Percentiles rank a stretch among this genome's conserved stretches.
These are phyloP conservation scores for Lottia gigantea DNA, from an alignment of 2,888 invertebrate species.

Conservation along the genomic window DNA sequence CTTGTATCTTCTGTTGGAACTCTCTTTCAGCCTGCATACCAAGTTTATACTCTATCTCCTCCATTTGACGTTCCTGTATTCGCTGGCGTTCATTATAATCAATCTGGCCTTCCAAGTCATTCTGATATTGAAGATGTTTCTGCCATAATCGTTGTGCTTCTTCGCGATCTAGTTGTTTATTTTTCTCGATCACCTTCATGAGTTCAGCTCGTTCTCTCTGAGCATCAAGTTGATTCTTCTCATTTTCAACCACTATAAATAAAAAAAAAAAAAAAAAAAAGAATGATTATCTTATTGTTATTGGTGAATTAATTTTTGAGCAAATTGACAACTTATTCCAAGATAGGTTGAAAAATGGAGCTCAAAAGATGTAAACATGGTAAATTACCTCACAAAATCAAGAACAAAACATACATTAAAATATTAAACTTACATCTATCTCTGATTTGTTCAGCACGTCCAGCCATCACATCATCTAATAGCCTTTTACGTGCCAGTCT, in stretches of 20 bases:
- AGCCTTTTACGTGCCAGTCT: constrained; percentile 61
- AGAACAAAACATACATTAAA: no score
- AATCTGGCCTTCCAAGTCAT: constrained; percentile 63
- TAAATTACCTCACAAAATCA: no score
- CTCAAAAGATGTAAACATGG: no score
- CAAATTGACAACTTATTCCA: no score
- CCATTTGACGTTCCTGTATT: constrained; percentile 49
- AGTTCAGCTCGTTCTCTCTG: constrained; percentile 53
- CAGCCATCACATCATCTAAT: constrained; percentile 60
- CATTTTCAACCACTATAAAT: constrained; percentile 56
- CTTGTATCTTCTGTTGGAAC: constrained; percentile 57
- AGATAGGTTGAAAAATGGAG: no score
- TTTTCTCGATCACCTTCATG: constrained; percentile 54
- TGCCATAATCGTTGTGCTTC: constrained; percentile 41
- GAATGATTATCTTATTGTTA: no score
- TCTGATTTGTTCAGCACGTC: constrained; percentile 57
- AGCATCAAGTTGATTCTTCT: constrained; percentile 47
- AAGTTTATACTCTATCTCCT: constrained; percentile 48
- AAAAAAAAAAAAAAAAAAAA: not conserved
- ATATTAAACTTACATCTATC: constrained; percentile 60
- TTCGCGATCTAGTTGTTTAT: constrained; percentile 56
- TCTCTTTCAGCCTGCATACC: constrained; percentile 63
- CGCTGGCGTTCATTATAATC: constrained; percentile 53
- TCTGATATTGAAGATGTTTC: constrained; percentile 51
- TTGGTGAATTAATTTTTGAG: no score